Evolutionary conservation across 1,140 invertebrate species (phyloP).

Genomic region (Dinoponera quadriceps): DNA sequence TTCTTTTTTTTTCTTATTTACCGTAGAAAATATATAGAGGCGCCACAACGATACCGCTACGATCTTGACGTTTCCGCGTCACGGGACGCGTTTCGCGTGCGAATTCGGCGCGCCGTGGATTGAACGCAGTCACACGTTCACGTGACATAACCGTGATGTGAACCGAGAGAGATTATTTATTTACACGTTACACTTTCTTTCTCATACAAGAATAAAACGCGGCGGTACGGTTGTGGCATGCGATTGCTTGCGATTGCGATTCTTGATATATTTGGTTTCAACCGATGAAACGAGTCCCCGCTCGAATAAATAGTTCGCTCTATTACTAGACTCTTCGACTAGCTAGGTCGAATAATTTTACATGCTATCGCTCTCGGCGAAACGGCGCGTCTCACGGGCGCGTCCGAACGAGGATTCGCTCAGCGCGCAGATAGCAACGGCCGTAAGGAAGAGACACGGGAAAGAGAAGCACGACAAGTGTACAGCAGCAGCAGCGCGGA

Average conservation of each 20-base stretch:
- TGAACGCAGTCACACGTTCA: too few relatives aligned
- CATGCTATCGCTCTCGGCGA: not conserved
- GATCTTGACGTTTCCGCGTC: not conserved
- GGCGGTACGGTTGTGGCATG: slow-evolving; percentile 11
- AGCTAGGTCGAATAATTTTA: slow-evolving; percentile 23
- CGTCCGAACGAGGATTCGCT: slow-evolving; percentile 4
- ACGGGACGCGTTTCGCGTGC: too few relatives aligned
- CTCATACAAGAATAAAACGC: not conserved
- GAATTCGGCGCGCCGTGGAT: too few relatives aligned
- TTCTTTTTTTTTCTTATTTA: not conserved
- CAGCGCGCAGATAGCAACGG: not conserved
- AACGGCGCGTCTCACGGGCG: not conserved
- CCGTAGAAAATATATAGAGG: slow-evolving; percentile 40
- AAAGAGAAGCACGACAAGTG: too few relatives aligned
- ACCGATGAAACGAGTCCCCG: not conserved
- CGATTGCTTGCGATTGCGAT: slow-evolving; percentile 13
- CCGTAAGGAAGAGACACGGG: too few relatives aligned
- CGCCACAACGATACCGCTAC: slow-evolving; percentile 26
- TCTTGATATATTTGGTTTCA: slow-evolving; percentile 1
- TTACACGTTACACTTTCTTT: not conserved
- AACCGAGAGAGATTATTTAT: too few relatives aligned
- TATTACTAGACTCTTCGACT: slow-evolving; percentile 29
- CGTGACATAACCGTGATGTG: too few relatives aligned
- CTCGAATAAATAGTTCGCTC: slow-evolving; percentile 34
- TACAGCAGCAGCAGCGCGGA: too few relatives aligned